Conservation (phyloP, 2,888 invertebrate species). For the Nomada ruficornis region DNA sequence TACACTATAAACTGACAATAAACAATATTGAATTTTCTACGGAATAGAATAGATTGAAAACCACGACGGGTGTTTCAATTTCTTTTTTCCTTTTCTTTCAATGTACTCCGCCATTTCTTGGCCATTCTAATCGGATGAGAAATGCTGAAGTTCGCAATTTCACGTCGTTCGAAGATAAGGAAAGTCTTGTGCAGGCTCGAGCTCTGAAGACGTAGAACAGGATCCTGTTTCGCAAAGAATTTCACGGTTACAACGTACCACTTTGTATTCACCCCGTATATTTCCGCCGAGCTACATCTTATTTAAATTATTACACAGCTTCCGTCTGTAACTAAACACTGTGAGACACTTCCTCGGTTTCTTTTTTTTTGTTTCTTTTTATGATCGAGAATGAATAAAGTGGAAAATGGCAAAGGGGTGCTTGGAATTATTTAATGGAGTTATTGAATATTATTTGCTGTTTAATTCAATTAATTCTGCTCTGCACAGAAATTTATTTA, state of each 20-base stretch:
- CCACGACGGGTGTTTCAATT: neutral
- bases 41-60: too few species aligned
- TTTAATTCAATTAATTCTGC: too few species aligned
- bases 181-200: neutral
- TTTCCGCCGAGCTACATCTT: slow-evolving; percentile 36
- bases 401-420: too few species aligned
- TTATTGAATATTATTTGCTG: too few species aligned
- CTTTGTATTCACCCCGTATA: slow-evolving; percentile 43
- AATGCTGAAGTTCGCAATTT: neutral
- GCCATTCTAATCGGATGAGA: neutral
- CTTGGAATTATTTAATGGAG: too few species aligned
- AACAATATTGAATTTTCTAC: too few species aligned
- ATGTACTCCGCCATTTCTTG: too few species aligned
- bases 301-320: slow-evolving; percentile 39
- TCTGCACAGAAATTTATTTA: too few species aligned
- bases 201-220: neutral
- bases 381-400: too few species aligned
- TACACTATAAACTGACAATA: too few species aligned
- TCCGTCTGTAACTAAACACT: neutral
- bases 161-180: neutral
- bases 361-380: too few species aligned
- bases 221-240: slow-evolving; percentile 29
- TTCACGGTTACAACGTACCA: slow-evolving; percentile 26
- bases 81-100: neutral
- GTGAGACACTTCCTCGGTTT: too few species aligned